Conservation (phyloP, 2,888 invertebrate species). For the Steinernema scapterisci region DNA sequence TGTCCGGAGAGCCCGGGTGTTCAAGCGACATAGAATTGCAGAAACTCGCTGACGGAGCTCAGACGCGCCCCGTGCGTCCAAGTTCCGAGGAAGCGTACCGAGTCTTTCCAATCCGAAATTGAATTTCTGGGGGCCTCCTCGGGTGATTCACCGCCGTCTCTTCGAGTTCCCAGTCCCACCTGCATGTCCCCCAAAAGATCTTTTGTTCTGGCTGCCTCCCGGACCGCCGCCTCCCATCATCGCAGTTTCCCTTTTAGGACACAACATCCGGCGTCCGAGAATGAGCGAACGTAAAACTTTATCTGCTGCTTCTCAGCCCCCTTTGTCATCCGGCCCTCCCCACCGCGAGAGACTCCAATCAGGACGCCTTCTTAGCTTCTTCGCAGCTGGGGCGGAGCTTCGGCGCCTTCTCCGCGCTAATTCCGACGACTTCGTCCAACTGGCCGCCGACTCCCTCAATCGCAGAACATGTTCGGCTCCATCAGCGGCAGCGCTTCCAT, state of each 20-base stretch:
- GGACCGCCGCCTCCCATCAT: no score
- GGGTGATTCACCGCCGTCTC: no score
- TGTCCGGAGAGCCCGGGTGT: no score
- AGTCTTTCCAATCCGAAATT: no score
- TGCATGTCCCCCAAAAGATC: no score
- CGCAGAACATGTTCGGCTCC: conserved; percentile 30
- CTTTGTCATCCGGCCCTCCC: conserved; percentile 26
- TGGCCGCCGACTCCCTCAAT: conserved; percentile 24
- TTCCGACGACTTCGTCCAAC: conserved; percentile 29
- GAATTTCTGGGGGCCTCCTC: no score
- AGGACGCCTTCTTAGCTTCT: conserved; percentile 27
- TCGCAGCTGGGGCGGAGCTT: conserved; percentile 3
- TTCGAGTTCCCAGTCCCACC: no score
- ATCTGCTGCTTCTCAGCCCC: neutral
- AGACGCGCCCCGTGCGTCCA: no score
- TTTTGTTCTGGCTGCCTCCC: no score
- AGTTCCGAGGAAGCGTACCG: no score
- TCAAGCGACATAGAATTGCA: no score
- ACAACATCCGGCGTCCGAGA: neutral
- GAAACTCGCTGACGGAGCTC: no score
- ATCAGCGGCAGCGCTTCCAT: conserved; percentile 20
- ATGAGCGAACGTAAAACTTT: neutral
- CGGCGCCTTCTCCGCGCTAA: conserved; percentile 27
- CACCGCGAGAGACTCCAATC: conserved; percentile 19
- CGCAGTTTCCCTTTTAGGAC: neutral